Conservation (phyloP, 1,140 invertebrate genomes). For the Tachypleus tridentatus region DNA sequence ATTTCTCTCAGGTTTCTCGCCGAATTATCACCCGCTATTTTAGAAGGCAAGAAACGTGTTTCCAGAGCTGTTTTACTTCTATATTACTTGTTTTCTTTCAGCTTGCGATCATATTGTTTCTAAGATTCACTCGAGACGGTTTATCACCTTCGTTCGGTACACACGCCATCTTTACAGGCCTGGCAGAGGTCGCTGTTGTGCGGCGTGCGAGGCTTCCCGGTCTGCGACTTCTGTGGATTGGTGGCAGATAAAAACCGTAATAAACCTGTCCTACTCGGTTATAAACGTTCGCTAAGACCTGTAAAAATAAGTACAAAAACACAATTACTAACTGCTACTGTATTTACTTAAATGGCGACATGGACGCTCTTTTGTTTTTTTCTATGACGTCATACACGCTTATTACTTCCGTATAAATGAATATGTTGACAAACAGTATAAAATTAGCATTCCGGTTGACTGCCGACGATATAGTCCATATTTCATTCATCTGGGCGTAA, state of each 20-base stretch:
- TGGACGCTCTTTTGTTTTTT: background rate
- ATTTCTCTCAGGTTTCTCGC: too few species aligned
- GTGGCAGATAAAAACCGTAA: slow-evolving; percentile 37
- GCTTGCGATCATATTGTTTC: too few species aligned
- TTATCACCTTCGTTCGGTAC: slow-evolving; percentile 22
- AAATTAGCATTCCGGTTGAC: too few species aligned
- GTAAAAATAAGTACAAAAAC: slow-evolving; percentile 6
- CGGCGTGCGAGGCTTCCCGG: slow-evolving; percentile 37
- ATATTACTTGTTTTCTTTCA: too few species aligned
- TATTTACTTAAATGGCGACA: background rate
- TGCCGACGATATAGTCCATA: too few species aligned
- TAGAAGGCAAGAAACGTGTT: too few species aligned
- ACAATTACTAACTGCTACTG: background rate
- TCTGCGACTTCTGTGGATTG: slow-evolving; percentile 34
- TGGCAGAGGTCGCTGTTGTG: slow-evolving; percentile 39
- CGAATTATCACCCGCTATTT: too few species aligned
- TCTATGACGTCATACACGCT: background rate
- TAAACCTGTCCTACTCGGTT: slow-evolving; percentile 38
- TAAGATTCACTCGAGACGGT: too few species aligned
- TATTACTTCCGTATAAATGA: too few species aligned
- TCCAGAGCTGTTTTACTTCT: too few species aligned
- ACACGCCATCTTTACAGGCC: slow-evolving; percentile 39
- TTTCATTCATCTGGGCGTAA: too few species aligned
- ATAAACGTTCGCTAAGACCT: slow-evolving; percentile 39
- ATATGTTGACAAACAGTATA: too few species aligned